Evolutionary conservation across 1,140 invertebrate genomes (phyloP).

Genomic region (Leptopilina clavipes): DNA sequence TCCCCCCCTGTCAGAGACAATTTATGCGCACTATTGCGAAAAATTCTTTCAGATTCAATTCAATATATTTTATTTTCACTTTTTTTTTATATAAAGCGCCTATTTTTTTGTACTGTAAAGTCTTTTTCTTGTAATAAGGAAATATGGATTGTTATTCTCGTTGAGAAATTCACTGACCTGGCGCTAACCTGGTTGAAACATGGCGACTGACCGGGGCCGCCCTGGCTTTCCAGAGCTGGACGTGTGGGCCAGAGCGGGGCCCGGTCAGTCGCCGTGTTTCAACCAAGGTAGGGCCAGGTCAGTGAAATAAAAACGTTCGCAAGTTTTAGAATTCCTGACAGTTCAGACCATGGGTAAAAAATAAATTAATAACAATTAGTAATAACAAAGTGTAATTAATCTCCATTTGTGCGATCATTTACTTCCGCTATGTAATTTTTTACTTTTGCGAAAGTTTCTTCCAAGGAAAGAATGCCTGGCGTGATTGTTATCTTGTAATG

Average conservation of each 20-base stretch:
- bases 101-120: not conserved
- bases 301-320: no score
- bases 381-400: not conserved
- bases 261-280: no score
- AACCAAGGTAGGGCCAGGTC: no score
- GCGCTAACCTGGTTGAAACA: no score
- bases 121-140: no score
- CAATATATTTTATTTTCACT: constrained; percentile 27
- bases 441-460: not conserved
- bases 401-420: not conserved
- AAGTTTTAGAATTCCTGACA: not conserved
- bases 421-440: not conserved
- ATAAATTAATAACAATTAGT: not conserved
- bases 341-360: not conserved
- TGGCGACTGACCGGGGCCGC: no score
- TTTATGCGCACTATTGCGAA: constrained; percentile 27
- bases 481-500: not conserved
- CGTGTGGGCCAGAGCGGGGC: no score
- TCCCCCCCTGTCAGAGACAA: not conserved
- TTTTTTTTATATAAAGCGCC: not conserved
- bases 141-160: no score
- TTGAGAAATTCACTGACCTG: no score
- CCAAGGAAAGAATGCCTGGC: not conserved
- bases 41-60: not conserved
- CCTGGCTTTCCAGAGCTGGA: no score